phyloP scores from a whole-genome alignment of 2,797 vertebrate genomes.

The Pachyuromys duprasi region DNA sequence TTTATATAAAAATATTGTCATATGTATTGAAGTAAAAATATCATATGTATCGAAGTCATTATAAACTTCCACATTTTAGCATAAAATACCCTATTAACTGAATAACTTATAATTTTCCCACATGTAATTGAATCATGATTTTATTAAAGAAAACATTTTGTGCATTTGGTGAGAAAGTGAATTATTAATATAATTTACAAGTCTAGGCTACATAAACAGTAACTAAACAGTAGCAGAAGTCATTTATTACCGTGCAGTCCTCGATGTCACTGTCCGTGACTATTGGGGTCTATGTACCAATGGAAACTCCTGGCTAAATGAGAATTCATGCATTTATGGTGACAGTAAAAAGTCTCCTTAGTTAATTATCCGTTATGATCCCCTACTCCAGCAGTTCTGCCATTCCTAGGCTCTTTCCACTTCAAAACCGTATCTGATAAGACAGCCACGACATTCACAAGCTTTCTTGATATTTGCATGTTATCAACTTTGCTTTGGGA shows the following conservation, averaged over 20 bases:
- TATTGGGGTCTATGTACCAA: not conserved
- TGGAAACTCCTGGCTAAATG: not conserved
- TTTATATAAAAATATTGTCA: not conserved
- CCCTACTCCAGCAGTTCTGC: not conserved
- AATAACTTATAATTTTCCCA: not conserved
- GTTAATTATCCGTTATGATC: not conserved
- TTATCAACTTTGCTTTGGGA: slow-evolving; percentile 1
- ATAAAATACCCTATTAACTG: not conserved
- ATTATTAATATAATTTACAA: not conserved
- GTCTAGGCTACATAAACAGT: not conserved
- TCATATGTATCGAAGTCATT: not conserved
- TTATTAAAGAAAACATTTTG: not conserved
- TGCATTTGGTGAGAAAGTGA: not conserved
- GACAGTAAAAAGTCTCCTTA: not conserved
- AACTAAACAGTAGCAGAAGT: not conserved
- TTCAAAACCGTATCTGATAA: not conserved
- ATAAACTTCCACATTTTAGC: not conserved
- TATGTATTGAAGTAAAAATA: not conserved
- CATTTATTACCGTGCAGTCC: not conserved
- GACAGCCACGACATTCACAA: not conserved
- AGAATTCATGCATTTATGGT: not conserved
- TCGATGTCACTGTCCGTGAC: not conserved
- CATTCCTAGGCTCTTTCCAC: not conserved
- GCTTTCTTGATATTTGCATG: not conserved
- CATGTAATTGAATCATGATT: not conserved